Percentiles rank a stretch among this genome's conserved stretches.
Evolutionary conservation across 2,113 vertebrate species (phyloP).

Genomic region (Coturnix japonica): DNA sequence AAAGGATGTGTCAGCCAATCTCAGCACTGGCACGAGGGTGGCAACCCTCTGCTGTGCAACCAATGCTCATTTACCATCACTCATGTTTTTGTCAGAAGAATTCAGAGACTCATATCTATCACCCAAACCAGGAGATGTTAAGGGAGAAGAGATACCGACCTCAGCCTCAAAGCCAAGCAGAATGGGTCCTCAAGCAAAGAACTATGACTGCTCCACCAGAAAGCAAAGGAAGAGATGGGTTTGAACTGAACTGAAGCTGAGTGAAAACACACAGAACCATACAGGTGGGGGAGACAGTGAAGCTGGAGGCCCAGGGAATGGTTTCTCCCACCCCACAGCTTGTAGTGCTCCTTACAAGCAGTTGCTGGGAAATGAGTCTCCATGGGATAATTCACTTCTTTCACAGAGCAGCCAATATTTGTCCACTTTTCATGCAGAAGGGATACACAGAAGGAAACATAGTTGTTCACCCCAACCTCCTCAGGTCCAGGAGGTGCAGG

Average conservation of each 20-base stretch:
- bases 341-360: not conserved
- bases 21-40: not conserved
- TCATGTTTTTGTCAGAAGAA: not conserved
- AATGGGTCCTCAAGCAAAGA: not conserved
- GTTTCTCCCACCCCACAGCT: not conserved
- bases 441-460: not conserved
- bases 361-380: not conserved
- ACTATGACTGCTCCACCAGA: not conserved
- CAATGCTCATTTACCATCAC: not conserved
- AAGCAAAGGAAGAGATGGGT: not conserved
- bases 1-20: not conserved
- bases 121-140: not conserved
- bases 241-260: not conserved
- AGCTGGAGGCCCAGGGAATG: rapidly evolving
- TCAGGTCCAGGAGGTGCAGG: not conserved
- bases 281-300: not conserved
- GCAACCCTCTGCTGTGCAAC: not conserved
- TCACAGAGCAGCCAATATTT: not conserved
- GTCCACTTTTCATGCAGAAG: not conserved
- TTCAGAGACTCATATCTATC: not conserved
- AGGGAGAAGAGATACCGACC: not conserved
- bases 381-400: not conserved
- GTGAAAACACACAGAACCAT: not conserved
- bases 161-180: not conserved
- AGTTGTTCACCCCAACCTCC: not conserved